phyloP scores from a whole-genome alignment of 2,797 vertebrate species.

The Cryptoblepharus egeriae region DNA sequence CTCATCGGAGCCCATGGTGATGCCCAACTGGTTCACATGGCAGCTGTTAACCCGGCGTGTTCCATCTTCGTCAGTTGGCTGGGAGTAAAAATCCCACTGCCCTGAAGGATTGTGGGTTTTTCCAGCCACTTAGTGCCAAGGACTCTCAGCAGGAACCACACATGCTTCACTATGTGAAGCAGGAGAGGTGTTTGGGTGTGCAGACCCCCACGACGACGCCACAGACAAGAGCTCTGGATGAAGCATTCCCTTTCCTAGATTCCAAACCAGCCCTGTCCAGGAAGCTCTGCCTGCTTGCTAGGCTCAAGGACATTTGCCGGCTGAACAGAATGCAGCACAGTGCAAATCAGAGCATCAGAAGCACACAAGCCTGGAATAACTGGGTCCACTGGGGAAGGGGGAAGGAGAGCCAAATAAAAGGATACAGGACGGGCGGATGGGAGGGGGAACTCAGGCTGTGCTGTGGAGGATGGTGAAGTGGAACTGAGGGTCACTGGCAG shows the following conservation, averaged over 20 bases:
- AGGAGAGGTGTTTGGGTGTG: neutral
- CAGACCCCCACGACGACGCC: neutral
- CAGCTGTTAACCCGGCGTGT: neutral
- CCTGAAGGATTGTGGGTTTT: conserved; percentile 7
- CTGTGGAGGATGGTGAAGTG: conserved; percentile 19
- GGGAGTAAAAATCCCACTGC: neutral
- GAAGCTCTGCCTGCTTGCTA: neutral
- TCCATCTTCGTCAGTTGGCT: neutral
- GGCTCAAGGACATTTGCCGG: conserved; percentile 41
- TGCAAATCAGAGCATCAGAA: conserved; percentile 10
- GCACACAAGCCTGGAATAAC: conserved; percentile 21
- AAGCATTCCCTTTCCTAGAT: neutral
- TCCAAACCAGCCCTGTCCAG: neutral
- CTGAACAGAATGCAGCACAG: conserved; percentile 12
- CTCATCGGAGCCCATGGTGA: conserved; percentile 31
- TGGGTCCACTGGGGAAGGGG: conserved; percentile 1
- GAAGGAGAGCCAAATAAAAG: conserved; percentile 4
- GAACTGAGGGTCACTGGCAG: conserved; percentile 45
- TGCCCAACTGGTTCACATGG: conserved; percentile 1
- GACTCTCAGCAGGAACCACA: neutral
- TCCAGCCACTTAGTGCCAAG: conserved; percentile 9
- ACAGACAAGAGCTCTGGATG: neutral
- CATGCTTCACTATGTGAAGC: neutral
- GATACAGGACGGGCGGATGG: neutral
- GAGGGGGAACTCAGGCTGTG: conserved; percentile 79